Base-by-base conservation (phyloP, 2,797 vertebrate species). In the Hoplostethus mediterraneus region DNA sequence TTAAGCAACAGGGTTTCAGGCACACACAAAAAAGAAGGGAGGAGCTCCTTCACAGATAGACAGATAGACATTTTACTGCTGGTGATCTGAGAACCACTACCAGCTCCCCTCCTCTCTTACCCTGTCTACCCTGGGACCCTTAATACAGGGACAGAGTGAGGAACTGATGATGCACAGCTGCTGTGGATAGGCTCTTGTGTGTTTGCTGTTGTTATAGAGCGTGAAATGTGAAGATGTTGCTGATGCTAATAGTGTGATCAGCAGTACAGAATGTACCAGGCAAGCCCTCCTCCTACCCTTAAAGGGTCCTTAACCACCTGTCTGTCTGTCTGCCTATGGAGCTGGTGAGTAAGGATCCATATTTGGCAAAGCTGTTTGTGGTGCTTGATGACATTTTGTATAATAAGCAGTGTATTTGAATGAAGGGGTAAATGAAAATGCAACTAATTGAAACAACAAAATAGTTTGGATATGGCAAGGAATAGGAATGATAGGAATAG, bases 151-250 rank as follows among this genome's bases (percentile, higher is more conserved):
- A 77, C 62, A 75, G 59, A 74, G 54, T 49, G 74, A 77, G 38
- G 72, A 48, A 69, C 71, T 75, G 53, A 72, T 77, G 49, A 67
- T 81, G 60, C 77, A 68, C 80, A 83, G 85, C 81, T 85, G 86
- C 82, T 77, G 66, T 79, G 75, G 80, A 81, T 65, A 74, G 77
- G 55, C 76, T 71, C 76, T 82, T 36, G 6, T 38, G 31, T 73
- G 76, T 81, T 87, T 87, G 83, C 66, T 10, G 4, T 82, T 80
- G 76, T 79, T 75, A 76, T 61, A 82, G 75, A 31, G 54, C 51
- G 71, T 86, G 75, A 89, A 83, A 54, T 53, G 71, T 86, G 75
- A 89, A 83, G 84, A 84, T 74, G 38, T 76, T 85, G 87, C 84
- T 90, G 89, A 89, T 81, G 80, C 63, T 30, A 84, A 74, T 65